These are phyloP conservation scores for Morelia viridis DNA, from an alignment of 2,797 vertebrate species.

Conservation along the genomic window DNA sequence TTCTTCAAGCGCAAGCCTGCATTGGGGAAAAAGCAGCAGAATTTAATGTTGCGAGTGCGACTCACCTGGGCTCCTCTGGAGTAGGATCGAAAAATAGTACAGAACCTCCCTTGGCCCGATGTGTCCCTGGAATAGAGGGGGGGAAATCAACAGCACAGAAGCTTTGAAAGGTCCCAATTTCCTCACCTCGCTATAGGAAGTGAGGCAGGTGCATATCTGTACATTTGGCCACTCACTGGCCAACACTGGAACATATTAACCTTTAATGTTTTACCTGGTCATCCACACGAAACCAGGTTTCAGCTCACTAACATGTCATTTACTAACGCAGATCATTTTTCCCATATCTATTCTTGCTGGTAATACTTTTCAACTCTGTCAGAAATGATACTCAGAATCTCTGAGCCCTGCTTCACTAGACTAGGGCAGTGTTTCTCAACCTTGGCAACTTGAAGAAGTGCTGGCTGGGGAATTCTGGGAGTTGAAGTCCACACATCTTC, in stretches of 20 bases:
- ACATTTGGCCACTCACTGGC: too few relatives aligned
- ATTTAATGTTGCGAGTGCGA: background rate
- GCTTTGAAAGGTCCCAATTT: background rate
- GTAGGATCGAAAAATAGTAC: conserved; percentile 98
- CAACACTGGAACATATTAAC: background rate
- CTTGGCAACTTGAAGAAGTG: too few relatives aligned
- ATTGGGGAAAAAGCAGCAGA: background rate
- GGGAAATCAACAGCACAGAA: background rate
- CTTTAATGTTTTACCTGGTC: background rate
- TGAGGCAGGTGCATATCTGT: background rate
- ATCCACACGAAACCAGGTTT: background rate
- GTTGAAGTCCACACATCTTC: too few relatives aligned
- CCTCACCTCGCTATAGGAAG: background rate
- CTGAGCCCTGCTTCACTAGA: background rate
- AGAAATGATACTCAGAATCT: background rate
- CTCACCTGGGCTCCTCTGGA: conserved; percentile 96
- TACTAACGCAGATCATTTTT: background rate
- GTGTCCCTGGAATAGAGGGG: conserved; percentile 86
- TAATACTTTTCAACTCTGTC: background rate
- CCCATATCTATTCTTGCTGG: background rate
- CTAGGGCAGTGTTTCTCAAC: too few relatives aligned
- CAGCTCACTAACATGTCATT: background rate
- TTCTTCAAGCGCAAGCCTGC: background rate
- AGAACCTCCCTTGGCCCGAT: conserved; percentile 96
- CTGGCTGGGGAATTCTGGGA: too few relatives aligned